phyloP scores from a whole-genome alignment of 2,797 vertebrate genomes.

The Lutjanus campechanus region DNA sequence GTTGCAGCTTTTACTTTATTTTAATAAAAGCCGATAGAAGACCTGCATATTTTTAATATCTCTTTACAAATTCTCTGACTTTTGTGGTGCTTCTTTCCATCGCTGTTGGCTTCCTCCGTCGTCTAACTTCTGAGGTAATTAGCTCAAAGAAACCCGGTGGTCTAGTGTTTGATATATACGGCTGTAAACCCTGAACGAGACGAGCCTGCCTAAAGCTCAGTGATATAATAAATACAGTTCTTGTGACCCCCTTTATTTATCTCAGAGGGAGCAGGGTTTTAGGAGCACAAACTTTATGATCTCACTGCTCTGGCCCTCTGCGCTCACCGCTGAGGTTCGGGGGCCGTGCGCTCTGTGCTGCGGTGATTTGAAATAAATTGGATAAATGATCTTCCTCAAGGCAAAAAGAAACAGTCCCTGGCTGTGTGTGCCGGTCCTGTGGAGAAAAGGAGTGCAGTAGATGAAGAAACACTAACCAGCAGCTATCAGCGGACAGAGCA shows the following conservation, averaged over 20 bases:
- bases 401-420: constrained; percentile 36
- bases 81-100: neutral
- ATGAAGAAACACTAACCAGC: constrained; percentile 61
- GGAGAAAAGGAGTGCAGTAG: constrained; percentile 18
- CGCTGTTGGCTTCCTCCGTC: neutral
- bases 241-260: constrained; percentile 66
- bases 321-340: constrained; percentile 52
- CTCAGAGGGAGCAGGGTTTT: constrained; percentile 62
- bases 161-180: constrained; percentile 34
- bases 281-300: constrained; percentile 64
- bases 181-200: constrained; percentile 46
- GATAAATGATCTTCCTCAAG: constrained; percentile 67
- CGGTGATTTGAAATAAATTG: constrained; percentile 73
- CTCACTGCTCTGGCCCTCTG: constrained; percentile 62
- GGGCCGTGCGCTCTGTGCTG: constrained; percentile 35
- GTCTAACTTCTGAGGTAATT: constrained; percentile 21
- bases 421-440: constrained; percentile 28
- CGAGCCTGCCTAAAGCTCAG: constrained; percentile 28
- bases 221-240: constrained; percentile 51
- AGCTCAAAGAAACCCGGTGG: constrained; percentile 47
- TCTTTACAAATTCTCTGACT: neutral
- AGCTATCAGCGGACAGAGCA: constrained; percentile 58
- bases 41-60: constrained; percentile 3
- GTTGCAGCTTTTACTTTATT: neutral
- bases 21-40: neutral